Evolutionary conservation across 2,888 invertebrate species (phyloP).

Genomic region (Rhagium mordax): DNA sequence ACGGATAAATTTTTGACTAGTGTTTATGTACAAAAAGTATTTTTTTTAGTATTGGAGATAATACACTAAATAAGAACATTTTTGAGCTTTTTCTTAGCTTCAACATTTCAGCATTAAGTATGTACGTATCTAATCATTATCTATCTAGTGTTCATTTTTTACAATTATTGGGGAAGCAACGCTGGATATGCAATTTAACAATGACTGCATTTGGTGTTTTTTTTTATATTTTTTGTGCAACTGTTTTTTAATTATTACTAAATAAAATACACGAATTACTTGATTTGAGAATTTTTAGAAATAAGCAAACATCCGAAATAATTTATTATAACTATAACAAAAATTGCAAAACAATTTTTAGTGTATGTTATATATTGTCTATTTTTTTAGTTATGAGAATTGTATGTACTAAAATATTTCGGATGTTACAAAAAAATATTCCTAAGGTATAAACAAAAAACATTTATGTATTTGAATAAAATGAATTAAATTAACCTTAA

Average conservation of each 20-base stretch:
- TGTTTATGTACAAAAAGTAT: conserved; percentile 40
- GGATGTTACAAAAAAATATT: no score
- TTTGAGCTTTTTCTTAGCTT: conserved; percentile 35
- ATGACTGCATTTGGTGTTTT: conserved; percentile 48
- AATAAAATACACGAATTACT: neutral
- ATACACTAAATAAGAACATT: conserved; percentile 20
- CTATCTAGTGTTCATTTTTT: conserved; percentile 11
- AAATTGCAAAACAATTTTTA: no score
- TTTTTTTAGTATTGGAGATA: conserved; percentile 28
- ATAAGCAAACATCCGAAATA: neutral
- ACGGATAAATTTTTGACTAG: neutral
- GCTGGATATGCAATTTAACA: conserved; percentile 41
- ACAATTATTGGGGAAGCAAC: conserved; percentile 10
- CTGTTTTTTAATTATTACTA: conserved; percentile 11
- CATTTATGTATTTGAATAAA: neutral
- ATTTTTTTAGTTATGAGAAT: no score
- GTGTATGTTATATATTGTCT: no score
- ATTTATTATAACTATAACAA: no score
- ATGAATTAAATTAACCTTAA: conserved; percentile 16
- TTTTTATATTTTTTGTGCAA: conserved; percentile 9
- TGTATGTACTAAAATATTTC: no score
- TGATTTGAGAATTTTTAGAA: neutral
- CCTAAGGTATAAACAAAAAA: no score
- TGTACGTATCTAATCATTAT: conserved; percentile 30
- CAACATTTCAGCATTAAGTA: conserved; percentile 24